Conservation (phyloP, 2,797 vertebrate species). For the Acanthurus tractus region DNA sequence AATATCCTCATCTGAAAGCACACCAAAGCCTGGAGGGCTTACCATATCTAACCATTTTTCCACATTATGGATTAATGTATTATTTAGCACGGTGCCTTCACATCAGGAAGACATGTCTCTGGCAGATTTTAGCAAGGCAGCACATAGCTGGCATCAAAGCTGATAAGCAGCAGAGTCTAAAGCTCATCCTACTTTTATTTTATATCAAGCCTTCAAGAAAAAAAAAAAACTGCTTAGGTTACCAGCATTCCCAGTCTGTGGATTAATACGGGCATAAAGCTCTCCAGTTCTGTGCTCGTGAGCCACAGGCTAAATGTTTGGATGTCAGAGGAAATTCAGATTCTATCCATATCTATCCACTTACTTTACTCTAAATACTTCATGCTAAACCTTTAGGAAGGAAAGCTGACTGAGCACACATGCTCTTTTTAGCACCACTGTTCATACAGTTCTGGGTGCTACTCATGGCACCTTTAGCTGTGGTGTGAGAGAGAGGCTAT, state of each 20-base stretch:
- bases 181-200: conserved; percentile 65
- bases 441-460: conserved; percentile 25
- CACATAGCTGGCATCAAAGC: conserved; percentile 36
- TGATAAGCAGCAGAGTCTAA: conserved; percentile 58
- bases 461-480: conserved; percentile 22
- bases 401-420: not conserved
- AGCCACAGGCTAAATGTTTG: conserved; percentile 18
- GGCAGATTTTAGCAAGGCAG: conserved; percentile 36
- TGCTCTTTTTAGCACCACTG: conserved; percentile 9
- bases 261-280: conserved; percentile 37
- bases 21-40: conserved; percentile 48
- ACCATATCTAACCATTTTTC: conserved; percentile 44
- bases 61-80: conserved; percentile 66
- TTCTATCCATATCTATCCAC: conserved; percentile 12
- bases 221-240: conserved; percentile 52
- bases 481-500: conserved; percentile 16
- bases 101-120: conserved; percentile 51
- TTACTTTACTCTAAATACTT: conserved; percentile 11
- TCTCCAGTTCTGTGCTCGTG: conserved; percentile 1
- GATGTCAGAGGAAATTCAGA: conserved; percentile 12
- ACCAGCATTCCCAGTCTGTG: conserved; percentile 45
- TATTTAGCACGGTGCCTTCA: conserved; percentile 51
- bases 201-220: conserved; percentile 60
- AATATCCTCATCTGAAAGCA: conserved; percentile 48
- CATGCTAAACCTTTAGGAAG: not conserved